A percentile compares a stretch with the other conserved stretches of the same genome.
These are phyloP conservation scores for Plestiodon gilberti DNA, from an alignment of 2,113 vertebrate species.

Conservation along the genomic window DNA sequence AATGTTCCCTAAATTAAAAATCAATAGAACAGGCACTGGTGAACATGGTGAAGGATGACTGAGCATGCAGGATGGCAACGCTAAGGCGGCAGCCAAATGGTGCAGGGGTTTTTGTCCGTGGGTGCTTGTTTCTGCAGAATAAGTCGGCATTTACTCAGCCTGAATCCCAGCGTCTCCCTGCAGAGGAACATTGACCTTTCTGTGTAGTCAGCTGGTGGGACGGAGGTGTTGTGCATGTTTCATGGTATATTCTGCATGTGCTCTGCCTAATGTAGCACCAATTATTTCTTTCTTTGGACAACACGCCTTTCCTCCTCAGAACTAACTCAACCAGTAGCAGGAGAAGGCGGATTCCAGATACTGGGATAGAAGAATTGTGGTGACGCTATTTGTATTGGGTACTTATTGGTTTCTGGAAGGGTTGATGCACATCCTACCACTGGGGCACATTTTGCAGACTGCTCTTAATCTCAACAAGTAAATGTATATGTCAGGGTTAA, in stretches of 20 bases:
- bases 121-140: slow-evolving; percentile 23
- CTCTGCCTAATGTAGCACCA: not conserved
- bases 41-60: slow-evolving; percentile 37
- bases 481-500: too few species aligned
- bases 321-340: not conserved
- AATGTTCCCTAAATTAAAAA: slow-evolving; percentile 73
- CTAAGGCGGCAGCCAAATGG: not conserved
- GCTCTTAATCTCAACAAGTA: not conserved
- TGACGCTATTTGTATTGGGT: not conserved
- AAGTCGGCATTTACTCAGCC: slow-evolving; percentile 13
- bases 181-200: slow-evolving; percentile 22
- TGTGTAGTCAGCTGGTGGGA: not conserved
- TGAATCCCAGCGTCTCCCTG: slow-evolving; percentile 20
- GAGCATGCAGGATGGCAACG: not conserved
- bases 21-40: slow-evolving; percentile 56
- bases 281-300: not conserved
- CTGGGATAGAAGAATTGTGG: not conserved
- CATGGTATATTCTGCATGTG: not conserved
- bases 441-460: not conserved
- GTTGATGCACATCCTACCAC: not conserved
- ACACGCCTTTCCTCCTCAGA: not conserved
- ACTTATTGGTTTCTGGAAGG: slow-evolving; percentile 34
- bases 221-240: not conserved
- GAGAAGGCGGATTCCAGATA: not conserved
- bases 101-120: not conserved